A percentile compares a stretch with the other conserved stretches of the same genome.
Conservation (phyloP, 2,113 vertebrate species). For the Amphiprion percula region DNA sequence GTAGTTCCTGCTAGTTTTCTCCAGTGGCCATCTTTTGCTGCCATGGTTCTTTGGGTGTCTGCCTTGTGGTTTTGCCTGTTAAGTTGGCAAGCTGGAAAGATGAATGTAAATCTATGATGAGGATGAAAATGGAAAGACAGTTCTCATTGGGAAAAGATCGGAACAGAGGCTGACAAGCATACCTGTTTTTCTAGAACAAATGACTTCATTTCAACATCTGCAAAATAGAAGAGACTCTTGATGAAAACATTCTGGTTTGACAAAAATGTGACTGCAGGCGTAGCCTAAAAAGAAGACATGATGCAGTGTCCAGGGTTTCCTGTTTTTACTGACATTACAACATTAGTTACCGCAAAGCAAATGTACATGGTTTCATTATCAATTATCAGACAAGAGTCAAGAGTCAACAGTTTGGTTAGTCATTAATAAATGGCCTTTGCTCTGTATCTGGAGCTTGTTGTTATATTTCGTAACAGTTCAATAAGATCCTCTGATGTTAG, state of each 20-base stretch:
- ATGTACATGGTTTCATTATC: neutral
- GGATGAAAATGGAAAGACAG: slow-evolving; percentile 2
- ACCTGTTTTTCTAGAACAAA: neutral
- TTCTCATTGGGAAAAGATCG: neutral
- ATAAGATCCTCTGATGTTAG: neutral
- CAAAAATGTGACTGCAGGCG: neutral
- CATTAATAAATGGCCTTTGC: neutral
- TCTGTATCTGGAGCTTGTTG: no score
- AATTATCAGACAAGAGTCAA: no score
- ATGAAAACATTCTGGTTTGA: neutral
- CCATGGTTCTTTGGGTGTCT: slow-evolving; percentile 48
- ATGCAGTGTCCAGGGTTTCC: neutral
- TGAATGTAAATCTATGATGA: slow-evolving; percentile 22
- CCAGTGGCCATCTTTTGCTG: slow-evolving; percentile 31
- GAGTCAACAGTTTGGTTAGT: neutral
- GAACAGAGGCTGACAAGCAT: neutral
- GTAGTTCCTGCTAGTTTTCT: slow-evolving; percentile 56
- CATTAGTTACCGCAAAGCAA: neutral
- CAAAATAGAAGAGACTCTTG: neutral
- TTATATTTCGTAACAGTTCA: neutral
- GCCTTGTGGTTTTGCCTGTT: slow-evolving; percentile 44
- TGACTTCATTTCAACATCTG: neutral
- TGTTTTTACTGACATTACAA: neutral
- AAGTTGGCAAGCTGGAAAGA: slow-evolving; percentile 38
- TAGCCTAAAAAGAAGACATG: neutral